Evolutionary conservation across 2,888 invertebrate species (phyloP).

Genomic region (Stenodema calcarata): DNA sequence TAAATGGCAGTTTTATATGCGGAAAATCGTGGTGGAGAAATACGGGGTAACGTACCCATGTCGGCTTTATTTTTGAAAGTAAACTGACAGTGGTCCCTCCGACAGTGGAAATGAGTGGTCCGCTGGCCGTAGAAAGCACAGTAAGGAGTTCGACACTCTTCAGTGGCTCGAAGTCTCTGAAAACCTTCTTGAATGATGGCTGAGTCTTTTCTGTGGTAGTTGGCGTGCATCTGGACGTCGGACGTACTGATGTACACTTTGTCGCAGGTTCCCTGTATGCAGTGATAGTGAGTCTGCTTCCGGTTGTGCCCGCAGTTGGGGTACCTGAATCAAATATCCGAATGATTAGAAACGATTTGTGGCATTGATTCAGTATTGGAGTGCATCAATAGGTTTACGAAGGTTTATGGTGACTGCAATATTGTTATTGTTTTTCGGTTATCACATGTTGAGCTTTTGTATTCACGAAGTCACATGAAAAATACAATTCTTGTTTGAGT

Average conservation of each 20-base stretch:
- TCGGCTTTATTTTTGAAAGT: slow-evolving; percentile 99
- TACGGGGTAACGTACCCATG: slow-evolving; percentile 80
- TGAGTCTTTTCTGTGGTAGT: slow-evolving; percentile 96
- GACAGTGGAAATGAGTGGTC: slow-evolving; percentile 97
- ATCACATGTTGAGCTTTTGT: too few relatives aligned
- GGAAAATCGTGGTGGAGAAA: background rate
- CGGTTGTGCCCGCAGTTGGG: slow-evolving; percentile 85
- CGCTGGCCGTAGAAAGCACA: slow-evolving; percentile 93
- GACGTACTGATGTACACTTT: slow-evolving; percentile 90
- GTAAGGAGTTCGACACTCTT: slow-evolving; percentile 89
- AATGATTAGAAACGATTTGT: too few relatives aligned
- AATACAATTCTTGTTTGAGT: too few relatives aligned
- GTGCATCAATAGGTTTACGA: too few relatives aligned
- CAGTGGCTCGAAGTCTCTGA: slow-evolving; percentile 93
- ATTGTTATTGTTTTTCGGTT: too few relatives aligned
- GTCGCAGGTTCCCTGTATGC: slow-evolving; percentile 74
- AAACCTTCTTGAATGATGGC: slow-evolving; percentile 98
- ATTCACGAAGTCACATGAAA: too few relatives aligned
- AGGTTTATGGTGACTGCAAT: too few relatives aligned
- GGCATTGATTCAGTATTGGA: too few relatives aligned
- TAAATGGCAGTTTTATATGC: too few relatives aligned
- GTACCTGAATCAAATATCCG: slow-evolving; percentile 64
- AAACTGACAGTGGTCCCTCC: slow-evolving; percentile 87
- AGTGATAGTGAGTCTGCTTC: slow-evolving; percentile 96
- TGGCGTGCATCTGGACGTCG: slow-evolving; percentile 99